Percentiles rank a stretch among this genome's conserved stretches.
Evolutionary conservation across 2,797 vertebrate species (phyloP).

Genomic region (Oreochromis grahami): DNA sequence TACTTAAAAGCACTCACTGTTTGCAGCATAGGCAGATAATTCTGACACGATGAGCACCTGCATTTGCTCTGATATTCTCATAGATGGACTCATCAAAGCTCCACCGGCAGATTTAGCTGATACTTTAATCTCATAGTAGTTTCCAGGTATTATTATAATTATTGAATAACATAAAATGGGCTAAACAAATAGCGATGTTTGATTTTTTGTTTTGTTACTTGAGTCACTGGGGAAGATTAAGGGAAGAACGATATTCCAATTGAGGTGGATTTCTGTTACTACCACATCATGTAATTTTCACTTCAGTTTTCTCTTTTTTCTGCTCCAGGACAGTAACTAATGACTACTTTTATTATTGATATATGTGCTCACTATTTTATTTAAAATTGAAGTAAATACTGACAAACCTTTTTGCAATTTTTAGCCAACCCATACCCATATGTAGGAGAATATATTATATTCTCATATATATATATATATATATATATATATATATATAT

Average conservation of each 20-base stretch:
- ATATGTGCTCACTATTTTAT: not conserved
- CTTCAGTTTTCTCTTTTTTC: not conserved
- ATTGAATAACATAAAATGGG: not conserved
- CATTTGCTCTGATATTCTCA: not conserved
- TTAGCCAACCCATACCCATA: not conserved
- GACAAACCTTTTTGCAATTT: not conserved
- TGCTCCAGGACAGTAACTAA: not conserved
- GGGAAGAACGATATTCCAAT: not conserved
- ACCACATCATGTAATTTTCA: not conserved
- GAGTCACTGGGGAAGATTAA: not conserved
- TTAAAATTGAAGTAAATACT: not conserved
- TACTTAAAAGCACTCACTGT: not conserved
- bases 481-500: too few relatives aligned
- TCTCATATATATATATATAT: too few relatives aligned
- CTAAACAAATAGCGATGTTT: not conserved
- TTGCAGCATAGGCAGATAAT: not conserved
- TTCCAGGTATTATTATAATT: rapidly evolving
- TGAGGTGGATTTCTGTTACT: not conserved
- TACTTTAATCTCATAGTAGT: not conserved
- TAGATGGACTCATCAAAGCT: not conserved
- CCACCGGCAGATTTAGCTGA: not conserved
- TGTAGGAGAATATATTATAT: not conserved
- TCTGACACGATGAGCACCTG: not conserved
- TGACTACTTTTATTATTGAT: not conserved
- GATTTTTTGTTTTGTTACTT: not conserved